These are phyloP conservation scores for Andrena minutula DNA, from an alignment of 2,888 invertebrate species.

Conservation along the genomic window DNA sequence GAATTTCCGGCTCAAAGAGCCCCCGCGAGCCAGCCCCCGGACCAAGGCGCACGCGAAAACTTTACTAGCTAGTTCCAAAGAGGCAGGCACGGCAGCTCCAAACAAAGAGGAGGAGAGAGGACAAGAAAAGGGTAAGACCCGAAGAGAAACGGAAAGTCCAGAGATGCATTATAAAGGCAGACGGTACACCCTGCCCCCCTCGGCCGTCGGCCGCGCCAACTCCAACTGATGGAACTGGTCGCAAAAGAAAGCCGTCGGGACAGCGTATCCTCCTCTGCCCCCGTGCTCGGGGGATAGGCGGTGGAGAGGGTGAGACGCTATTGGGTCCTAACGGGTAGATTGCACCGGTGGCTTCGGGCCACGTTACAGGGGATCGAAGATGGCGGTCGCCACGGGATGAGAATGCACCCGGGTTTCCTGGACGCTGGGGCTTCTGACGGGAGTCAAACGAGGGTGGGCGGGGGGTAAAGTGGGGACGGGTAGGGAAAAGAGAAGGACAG, in stretches of 20 bases:
- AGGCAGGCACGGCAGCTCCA: conserved; percentile 16
- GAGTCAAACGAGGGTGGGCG: conserved; percentile 48
- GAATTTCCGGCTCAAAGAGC: conserved; percentile 41
- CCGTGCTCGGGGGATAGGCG: not conserved
- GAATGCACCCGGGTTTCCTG: conserved; percentile 61
- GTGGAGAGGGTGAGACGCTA: conserved; percentile 49
- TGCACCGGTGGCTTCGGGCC: conserved; percentile 65
- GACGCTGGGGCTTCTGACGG: conserved; percentile 47
- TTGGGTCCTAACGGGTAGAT: conserved; percentile 67
- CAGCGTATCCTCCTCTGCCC: conserved; percentile 40
- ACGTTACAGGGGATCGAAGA: conserved; percentile 72
- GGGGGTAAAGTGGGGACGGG: conserved; percentile 13
- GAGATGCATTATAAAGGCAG: conserved; percentile 51
- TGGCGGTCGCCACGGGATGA: conserved; percentile 54
- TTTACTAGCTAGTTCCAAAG: conserved; percentile 37
- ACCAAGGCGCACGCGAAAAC: conserved; percentile 22
- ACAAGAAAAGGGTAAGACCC: conserved; percentile 37
- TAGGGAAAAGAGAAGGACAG: conserved; percentile 29
- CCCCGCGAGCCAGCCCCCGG: not conserved
- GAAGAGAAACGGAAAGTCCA: conserved; percentile 45
- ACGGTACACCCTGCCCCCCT: conserved; percentile 8
- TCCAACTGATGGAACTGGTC: conserved; percentile 56
- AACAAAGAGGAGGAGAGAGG: conserved; percentile 20
- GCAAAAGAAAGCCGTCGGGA: conserved; percentile 59
- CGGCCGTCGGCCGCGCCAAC: conserved; percentile 32